phyloP scores from a whole-genome alignment of 2,888 invertebrate species.

The Scaptomyza polygonia region DNA sequence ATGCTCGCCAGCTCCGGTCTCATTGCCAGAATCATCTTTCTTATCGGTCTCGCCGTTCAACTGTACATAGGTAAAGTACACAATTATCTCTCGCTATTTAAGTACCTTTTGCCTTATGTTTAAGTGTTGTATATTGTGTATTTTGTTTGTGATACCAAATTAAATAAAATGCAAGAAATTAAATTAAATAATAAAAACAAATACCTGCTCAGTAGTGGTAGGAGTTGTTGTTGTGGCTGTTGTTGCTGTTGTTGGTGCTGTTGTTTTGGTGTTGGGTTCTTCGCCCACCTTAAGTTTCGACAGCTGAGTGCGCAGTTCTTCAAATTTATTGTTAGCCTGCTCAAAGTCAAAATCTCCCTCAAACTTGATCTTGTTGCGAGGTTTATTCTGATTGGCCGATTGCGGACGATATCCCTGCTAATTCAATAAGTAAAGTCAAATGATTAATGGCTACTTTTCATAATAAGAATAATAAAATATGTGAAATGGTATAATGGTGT shows the following conservation, averaged over 20 bases:
- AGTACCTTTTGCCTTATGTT: neutral
- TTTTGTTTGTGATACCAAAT: conserved; percentile 7
- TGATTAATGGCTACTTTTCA: neutral
- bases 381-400: conserved; percentile 85
- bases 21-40: conserved; percentile 95
- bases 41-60: conserved; percentile 89
- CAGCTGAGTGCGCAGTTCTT: conserved; percentile 94
- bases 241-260: conserved; percentile 55
- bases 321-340: conserved; percentile 98
- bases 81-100: neutral
- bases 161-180: conserved; percentile 1
- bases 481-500: no score
- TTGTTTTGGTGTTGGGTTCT: conserved; percentile 81
- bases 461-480: no score
- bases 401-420: conserved; percentile 84
- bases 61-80: conserved; percentile 54
- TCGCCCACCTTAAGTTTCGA: conserved; percentile 92
- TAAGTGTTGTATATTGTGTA: conserved; percentile 2
- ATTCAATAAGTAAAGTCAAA: conserved; percentile 3
- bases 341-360: conserved; percentile 99
- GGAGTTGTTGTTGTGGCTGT: conserved; percentile 52
- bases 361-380: conserved; percentile 90
- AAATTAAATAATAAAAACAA: conserved; percentile 20
- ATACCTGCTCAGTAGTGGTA: conserved; percentile 85
- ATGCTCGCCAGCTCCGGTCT: conserved; percentile 93